Base-by-base conservation (phyloP, 2,113 vertebrate species). In the Salvelinus namaycush region DNA sequence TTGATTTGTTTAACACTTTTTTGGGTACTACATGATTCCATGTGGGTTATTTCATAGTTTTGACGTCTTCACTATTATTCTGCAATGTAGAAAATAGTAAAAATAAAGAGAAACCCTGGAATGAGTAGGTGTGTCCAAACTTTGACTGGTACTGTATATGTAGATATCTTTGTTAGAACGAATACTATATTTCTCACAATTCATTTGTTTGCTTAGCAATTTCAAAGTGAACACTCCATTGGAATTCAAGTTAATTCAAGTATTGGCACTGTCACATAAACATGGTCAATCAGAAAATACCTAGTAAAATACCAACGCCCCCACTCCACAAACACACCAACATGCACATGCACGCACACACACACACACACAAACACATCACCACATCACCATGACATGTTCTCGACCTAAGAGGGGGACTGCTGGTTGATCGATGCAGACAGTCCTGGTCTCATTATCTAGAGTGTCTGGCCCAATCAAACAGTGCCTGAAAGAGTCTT, bases 401-500 rank as follows among this genome's bases (percentile, higher is more conserved):
- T 54, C 51, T 54, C 5, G 51, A 22, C 67, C 13, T n/a, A 75
- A n/a, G 68, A 16, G 69, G 49, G 49, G 65, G 68, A 20, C 39
- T 65, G 76, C 68, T 67, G 78, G 73, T n/a, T 51, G 81, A 89
- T 88, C 76, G 81, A 75, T 83, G 13, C 3, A 66, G 78, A 78
- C 24, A 3, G 29, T 1, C 75, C 54, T 62, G 7, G 66, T 79
- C 75, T 90, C 84, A 90, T 90, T 90, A 90, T 75, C 80, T 89
- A 84, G 89, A 90, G 89, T 88, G 87, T 73, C 69, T 68, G 48
- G 66, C 65, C 22, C n/a, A 27, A 31, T 39, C 68, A 60, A 68
- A 68, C 44, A 84, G 70, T 64, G 66, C 83, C 51, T 54, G 12
- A 54, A 16, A 16, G 51, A 81, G 70, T 78, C 82, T 78, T 72